Evolutionary conservation across 1,140 invertebrate genomes (phyloP), one percentile per base, ranked within the genome.

Genomic region (Mamestra configurata): DNA sequence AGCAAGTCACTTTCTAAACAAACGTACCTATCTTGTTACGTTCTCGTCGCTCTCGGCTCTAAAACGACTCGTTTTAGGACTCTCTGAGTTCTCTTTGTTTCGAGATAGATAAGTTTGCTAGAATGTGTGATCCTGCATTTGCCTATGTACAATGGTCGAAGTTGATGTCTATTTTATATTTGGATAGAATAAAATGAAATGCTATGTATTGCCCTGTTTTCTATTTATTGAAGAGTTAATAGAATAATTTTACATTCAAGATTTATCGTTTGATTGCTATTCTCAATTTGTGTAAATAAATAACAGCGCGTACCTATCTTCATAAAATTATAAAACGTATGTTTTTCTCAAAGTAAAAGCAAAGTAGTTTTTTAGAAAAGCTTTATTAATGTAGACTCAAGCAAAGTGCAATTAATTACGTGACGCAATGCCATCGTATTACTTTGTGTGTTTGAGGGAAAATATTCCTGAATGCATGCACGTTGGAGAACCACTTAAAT

Each of bases 1-100:
- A 95, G 86, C 93, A 95, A 90, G 93, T 95, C 79, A 93, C 93
- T 59, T 95, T 95, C 84, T 95, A 94, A 92, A 82, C 53, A 76
- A 79, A 82, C 70, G 57, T 77, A 70, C 22, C 43, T 78, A 84
- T 72, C 75, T 77, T 68, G 55, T 31, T 35, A 81, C 35, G 24
- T 57, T 79, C 51, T 76, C 55, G 22, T 24, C 18, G 64, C 82
- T 83, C 78, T 75, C 35, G 77, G 77, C 59, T 86, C 83, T 83
- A 79, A 86, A 79, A 79, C 66, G 11, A 64, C 51, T 24, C 7
- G 57, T 76, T 82, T 84, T 77, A 84, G 79, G 78, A 64, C 73
- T 68, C 68, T 40, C 76, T 79, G 79, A 84, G 79, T 66, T 87
- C 53, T 78, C 35, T 59, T 22, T 20, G 79, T 82, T 89, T 83